These are phyloP conservation scores for Cephus sareptanus DNA, from an alignment of 2,888 invertebrate genomes.

Conservation along the genomic window DNA sequence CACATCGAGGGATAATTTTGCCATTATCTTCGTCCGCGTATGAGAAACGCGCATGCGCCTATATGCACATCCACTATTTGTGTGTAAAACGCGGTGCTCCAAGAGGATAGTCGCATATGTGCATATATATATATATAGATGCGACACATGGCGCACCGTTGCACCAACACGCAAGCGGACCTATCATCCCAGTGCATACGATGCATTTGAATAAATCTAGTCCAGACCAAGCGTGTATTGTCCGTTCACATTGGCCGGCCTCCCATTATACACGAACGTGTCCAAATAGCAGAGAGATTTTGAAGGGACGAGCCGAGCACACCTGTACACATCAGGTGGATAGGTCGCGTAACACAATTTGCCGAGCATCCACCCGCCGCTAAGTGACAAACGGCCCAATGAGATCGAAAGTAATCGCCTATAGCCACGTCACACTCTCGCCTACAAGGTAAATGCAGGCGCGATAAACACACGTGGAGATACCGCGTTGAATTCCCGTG, in stretches of 20 bases:
- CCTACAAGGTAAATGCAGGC: too few species aligned
- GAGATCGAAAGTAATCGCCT: slow-evolving; percentile 38
- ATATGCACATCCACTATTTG: too few species aligned
- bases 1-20: slow-evolving; percentile 42
- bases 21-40: slow-evolving; percentile 11
- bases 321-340: slow-evolving; percentile 1
- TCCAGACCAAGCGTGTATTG: slow-evolving; percentile 22
- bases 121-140: too few species aligned
- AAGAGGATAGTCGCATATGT: background rate
- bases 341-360: too few species aligned
- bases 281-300: slow-evolving; percentile 22
- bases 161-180: too few species aligned
- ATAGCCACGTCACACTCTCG: too few species aligned
- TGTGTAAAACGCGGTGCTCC: too few species aligned
- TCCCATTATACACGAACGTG: slow-evolving; percentile 22
- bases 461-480: too few species aligned
- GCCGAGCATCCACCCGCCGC: too few species aligned
- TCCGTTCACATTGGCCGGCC: slow-evolving; percentile 9
- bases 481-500: too few species aligned
- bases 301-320: background rate
- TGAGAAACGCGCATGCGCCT: background rate
- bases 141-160: background rate
- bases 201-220: slow-evolving; percentile 29
- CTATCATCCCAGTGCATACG: background rate
- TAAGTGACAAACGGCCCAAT: slow-evolving; percentile 10